Evolutionary conservation across 1,140 invertebrate genomes (phyloP), one percentile per base, ranked within the genome.

Genomic region (Pseudomyrmex gracilis): DNA sequence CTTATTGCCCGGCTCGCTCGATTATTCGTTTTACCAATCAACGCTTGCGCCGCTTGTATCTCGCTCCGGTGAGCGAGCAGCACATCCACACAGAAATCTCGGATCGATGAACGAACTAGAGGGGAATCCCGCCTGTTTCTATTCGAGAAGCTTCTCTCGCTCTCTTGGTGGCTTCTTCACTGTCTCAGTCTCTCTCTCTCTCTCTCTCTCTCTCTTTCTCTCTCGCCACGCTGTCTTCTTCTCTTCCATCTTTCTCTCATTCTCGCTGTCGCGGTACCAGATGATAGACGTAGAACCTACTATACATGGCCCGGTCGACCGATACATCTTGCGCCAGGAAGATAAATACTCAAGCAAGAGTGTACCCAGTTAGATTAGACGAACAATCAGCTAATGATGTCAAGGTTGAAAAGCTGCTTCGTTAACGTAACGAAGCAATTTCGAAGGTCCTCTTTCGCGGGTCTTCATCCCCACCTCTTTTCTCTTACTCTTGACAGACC

Each of bases 1-100:
- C 87, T 89, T 90, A 90, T 90, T 90, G 88, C 83, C 83, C 53
- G 84, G 24, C 76, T 83, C 82, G 82, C 53, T 84, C 82, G 89
- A 84, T 85, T 85, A 89, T 90, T 90, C 89, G 85, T 86, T 77
- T 86, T 83, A 90, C 85, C 89, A 90, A 90, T 90, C 89, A 90
- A 87, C 89, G 63, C 58, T 57, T 55, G 64, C 66, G 68, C 58
- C 66, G 68, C 63, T 70, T 67, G 57, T 73, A 78, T 71, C 67
- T 85, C 63, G 85, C 78, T 68, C 43, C 67, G 70, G 47, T 47
- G 61, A 77, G 60, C 67, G 61, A 64, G 58, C 34, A 67, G 49
- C 49, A 67, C 68, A 88, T 89, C 78, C 80, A 80, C 80, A 80
- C 78, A 64, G 86, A 89, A 88, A 83, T 34, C 73, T 73, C 49